A percentile compares a stretch with the other conserved stretches of the same genome.
These are phyloP conservation scores for Calyptommatus sinebrachiatus DNA, from an alignment of 2,113 vertebrate genomes.

Conservation along the genomic window DNA sequence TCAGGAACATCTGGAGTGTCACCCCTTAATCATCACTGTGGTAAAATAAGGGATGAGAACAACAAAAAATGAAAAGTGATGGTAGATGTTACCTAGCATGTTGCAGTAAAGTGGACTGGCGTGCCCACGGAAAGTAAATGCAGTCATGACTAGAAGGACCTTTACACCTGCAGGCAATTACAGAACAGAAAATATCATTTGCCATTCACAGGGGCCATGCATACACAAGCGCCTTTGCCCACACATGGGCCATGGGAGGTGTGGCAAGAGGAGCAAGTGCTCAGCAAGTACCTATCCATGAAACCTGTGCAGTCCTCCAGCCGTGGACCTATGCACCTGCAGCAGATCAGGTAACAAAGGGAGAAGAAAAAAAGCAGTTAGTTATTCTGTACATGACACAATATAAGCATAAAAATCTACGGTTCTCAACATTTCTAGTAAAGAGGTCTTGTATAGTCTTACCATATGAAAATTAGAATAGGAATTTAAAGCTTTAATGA, in stretches of 20 bases:
- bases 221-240: constrained; percentile 74
- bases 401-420: neutral
- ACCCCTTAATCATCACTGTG: too few species aligned
- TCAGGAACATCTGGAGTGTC: too few species aligned
- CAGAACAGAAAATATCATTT: constrained; percentile 77
- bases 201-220: constrained; percentile 72
- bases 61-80: constrained; percentile 55
- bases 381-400: constrained; percentile 30
- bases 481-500: too few species aligned
- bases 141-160: constrained; percentile 81
- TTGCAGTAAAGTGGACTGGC: constrained; percentile 78
- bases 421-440: neutral
- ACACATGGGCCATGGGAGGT: constrained; percentile 62
- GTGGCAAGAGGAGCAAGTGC: constrained; percentile 62
- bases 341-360: constrained; percentile 57
- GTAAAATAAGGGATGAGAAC: constrained; percentile 15
- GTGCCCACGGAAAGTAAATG: constrained; percentile 81
- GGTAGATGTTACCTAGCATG: constrained; percentile 81
- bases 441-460: too few species aligned
- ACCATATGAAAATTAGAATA: too few species aligned
- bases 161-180: constrained; percentile 83
- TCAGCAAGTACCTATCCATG: constrained; percentile 91
- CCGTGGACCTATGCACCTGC: constrained; percentile 90
- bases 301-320: constrained; percentile 95
- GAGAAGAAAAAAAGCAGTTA: constrained; percentile 46